Evolutionary conservation across 2,797 vertebrate species (phyloP).

Genomic region (Xenentodon cancila): DNA sequence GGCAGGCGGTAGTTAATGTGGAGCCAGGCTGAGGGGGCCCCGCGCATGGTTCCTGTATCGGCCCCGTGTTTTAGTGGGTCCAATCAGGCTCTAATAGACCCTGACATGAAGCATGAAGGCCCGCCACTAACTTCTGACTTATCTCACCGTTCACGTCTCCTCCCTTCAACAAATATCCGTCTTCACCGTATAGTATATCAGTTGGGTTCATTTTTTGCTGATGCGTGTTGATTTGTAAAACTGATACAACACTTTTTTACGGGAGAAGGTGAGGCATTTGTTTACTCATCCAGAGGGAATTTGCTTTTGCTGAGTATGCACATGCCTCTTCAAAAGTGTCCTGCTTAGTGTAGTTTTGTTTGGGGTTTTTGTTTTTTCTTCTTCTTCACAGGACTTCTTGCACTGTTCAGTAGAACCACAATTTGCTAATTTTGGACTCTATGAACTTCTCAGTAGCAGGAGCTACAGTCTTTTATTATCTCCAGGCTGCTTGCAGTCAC

Average conservation of each 20-base stretch:
- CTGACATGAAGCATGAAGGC: constrained; percentile 41
- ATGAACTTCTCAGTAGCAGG: constrained; percentile 51
- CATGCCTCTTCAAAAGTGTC: constrained; percentile 33
- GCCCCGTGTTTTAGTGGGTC: constrained; percentile 67
- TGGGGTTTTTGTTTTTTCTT: too few species aligned
- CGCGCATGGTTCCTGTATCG: constrained; percentile 29
- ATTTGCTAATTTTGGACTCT: constrained; percentile 54
- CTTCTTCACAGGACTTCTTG: too few species aligned
- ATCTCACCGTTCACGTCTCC: constrained; percentile 51
- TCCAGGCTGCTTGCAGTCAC: constrained; percentile 29
- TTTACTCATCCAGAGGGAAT: constrained; percentile 43
- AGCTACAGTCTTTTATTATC: constrained; percentile 44
- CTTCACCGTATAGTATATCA: constrained; percentile 11
- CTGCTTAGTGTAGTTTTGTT: constrained; percentile 60
- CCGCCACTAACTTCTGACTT: constrained; percentile 24
- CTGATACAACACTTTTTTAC: constrained; percentile 30
- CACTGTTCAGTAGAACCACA: constrained; percentile 55
- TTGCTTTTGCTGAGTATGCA: constrained; percentile 66
- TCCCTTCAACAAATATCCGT: constrained; percentile 32
- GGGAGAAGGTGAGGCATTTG: neutral
- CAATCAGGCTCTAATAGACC: constrained; percentile 69
- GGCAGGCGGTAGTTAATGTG: constrained; percentile 67
- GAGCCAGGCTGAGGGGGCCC: constrained; percentile 42
- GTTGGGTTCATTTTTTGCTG: constrained; percentile 44
- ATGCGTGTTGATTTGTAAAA: constrained; percentile 53